phyloP scores from a whole-genome alignment of 2,888 invertebrate genomes.

The Rutpela maculata region DNA sequence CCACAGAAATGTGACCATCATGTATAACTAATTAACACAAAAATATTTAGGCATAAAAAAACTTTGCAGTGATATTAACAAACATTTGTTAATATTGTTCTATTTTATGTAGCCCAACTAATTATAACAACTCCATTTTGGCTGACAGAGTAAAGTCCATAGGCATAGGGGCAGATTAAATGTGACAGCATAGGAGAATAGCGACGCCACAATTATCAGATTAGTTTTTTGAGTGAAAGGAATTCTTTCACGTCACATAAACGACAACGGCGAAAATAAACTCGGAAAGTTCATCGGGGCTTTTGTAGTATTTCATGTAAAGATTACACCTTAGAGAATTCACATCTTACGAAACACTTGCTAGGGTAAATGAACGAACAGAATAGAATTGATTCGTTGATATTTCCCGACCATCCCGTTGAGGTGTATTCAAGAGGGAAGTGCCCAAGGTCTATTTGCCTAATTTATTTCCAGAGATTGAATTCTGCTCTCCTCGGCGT shows the following conservation, averaged over 20 bases:
- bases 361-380: slow-evolving; percentile 8
- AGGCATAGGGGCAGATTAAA: no score
- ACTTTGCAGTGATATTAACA: no score
- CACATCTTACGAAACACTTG: neutral
- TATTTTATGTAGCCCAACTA: no score
- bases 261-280: slow-evolving; percentile 2
- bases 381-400: slow-evolving; percentile 13
- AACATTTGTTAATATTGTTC: no score
- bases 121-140: no score
- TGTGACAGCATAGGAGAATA: no score
- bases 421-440: slow-evolving; percentile 1
- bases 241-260: slow-evolving; percentile 1
- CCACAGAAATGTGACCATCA: no score
- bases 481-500: neutral
- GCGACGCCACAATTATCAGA: no score
- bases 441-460: slow-evolving; percentile 12
- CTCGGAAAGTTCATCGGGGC: neutral
- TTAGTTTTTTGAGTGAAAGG: neutral
- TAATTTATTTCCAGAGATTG: slow-evolving; percentile 10
- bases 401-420: slow-evolving; percentile 2
- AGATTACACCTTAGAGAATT: slow-evolving; percentile 8
- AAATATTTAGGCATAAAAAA: no score
- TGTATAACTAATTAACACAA: no score
- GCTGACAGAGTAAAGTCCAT: no score
- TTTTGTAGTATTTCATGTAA: slow-evolving; percentile 11